These are phyloP conservation scores for Numida meleagris DNA, from an alignment of 2,113 vertebrate genomes.

Conservation along the genomic window DNA sequence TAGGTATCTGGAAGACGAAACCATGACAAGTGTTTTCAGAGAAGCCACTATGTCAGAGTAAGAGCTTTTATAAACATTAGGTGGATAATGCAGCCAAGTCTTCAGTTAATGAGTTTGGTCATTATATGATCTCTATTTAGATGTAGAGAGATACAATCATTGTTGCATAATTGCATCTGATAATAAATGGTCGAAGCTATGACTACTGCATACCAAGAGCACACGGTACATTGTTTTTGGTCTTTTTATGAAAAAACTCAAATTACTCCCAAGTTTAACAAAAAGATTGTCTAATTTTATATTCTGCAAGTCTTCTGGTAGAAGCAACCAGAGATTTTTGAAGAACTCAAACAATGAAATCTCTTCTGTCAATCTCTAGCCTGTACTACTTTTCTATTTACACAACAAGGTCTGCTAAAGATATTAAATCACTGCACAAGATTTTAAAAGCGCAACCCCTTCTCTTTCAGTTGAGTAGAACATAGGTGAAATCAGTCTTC, in stretches of 20 bases:
- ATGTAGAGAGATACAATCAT: neutral
- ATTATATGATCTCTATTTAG: neutral
- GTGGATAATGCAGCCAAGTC: neutral
- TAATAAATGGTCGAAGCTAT: neutral
- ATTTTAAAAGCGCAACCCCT: neutral
- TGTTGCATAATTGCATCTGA: neutral
- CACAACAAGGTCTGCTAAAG: neutral
- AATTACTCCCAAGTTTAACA: neutral
- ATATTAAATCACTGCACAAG: neutral
- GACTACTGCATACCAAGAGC: neutral
- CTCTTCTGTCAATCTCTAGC: neutral
- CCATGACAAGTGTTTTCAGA: conserved; percentile 28
- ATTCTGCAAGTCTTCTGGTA: neutral
- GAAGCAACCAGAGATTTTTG: neutral
- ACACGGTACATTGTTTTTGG: neutral
- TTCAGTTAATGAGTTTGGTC: neutral
- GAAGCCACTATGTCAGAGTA: neutral
- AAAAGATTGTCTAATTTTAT: neutral
- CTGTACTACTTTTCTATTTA: neutral
- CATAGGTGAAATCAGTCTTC: neutral
- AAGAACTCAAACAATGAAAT: neutral
- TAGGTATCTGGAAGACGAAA: neutral
- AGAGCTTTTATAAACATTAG: neutral
- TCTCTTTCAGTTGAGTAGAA: neutral
- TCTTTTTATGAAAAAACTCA: neutral